A percentile compares a stretch with the other conserved stretches of the same genome.
phyloP scores from a whole-genome alignment of 2,113 vertebrate species.

The Conger conger region DNA sequence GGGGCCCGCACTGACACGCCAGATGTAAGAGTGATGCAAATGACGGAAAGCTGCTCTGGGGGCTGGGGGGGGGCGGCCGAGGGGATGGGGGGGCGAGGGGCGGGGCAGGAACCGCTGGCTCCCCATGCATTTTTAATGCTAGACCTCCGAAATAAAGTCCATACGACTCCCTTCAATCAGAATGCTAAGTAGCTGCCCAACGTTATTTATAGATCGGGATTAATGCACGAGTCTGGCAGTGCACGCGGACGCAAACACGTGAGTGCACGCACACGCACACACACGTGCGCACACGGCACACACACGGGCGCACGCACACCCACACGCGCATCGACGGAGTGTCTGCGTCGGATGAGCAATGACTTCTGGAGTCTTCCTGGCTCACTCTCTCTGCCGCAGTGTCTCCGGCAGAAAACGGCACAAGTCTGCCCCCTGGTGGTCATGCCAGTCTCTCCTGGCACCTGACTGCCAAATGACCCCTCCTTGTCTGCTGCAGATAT shows the following conservation, averaged over 20 bases:
- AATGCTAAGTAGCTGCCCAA: constrained; percentile 41
- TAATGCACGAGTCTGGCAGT: constrained; percentile 25
- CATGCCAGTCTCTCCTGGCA: constrained; percentile 45
- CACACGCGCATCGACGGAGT: not conserved
- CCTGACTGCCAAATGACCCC: constrained; percentile 37
- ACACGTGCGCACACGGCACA: not conserved
- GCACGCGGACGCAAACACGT: not conserved
- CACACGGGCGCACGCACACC: not conserved
- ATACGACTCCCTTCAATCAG: constrained; percentile 36
- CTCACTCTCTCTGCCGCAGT: not conserved
- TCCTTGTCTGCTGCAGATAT: not conserved
- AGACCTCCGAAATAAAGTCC: constrained; percentile 37
- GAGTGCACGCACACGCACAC: not conserved
- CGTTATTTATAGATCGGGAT: constrained; percentile 47
- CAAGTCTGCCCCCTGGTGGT: constrained; percentile 75
- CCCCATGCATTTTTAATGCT: constrained; percentile 51
- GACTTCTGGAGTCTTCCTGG: constrained; percentile 17
- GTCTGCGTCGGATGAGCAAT: not conserved
- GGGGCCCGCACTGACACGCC: constrained; percentile 43
- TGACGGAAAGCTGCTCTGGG: constrained; percentile 53
- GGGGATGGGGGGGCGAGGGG: constrained; percentile 32
- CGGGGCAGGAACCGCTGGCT: constrained; percentile 24
- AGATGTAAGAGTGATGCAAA: constrained; percentile 53
- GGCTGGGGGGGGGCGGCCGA: too few species aligned
- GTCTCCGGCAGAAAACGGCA: constrained; percentile 50